These are phyloP conservation scores for Drosophila falleni DNA, from an alignment of 2,888 invertebrate genomes.

Conservation along the genomic window DNA sequence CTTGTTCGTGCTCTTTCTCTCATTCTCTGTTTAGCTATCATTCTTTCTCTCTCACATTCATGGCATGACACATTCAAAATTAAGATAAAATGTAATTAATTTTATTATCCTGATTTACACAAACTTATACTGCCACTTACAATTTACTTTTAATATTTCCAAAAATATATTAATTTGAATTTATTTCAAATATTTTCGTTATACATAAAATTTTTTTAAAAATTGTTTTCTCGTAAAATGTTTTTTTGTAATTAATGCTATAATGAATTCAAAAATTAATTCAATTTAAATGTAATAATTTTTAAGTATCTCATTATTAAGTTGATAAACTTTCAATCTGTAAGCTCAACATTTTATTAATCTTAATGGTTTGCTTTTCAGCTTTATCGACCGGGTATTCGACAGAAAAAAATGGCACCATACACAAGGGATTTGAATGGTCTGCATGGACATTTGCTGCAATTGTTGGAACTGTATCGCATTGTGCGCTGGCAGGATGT, in stretches of 20 bases:
- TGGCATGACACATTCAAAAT: not conserved
- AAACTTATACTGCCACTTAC: no score
- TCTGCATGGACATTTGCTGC: slow-evolving; percentile 79
- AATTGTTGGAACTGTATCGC: slow-evolving; percentile 38
- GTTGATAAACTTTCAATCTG: not conserved
- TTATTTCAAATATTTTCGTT: not conserved
- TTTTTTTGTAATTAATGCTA: no score
- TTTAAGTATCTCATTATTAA: not conserved
- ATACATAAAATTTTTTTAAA: no score
- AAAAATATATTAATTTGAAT: not conserved
- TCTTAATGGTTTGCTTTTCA: not conserved
- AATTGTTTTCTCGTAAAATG: no score
- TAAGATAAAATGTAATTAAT: not conserved
- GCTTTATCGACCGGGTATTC: slow-evolving; percentile 52
- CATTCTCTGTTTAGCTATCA: not conserved
- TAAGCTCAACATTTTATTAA: not conserved
- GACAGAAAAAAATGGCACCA: slow-evolving; percentile 57
- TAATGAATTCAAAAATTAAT: not conserved
- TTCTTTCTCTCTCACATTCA: not conserved
- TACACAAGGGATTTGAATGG: slow-evolving; percentile 53
- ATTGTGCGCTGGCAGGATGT: slow-evolving; percentile 24
- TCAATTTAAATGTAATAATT: not conserved
- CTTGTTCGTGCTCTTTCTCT: not conserved
- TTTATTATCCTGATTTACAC: no score
- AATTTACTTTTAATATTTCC: no score